Evolutionary conservation across 1,140 invertebrate genomes (phyloP).

Genomic region (Semibalanus balanoides): DNA sequence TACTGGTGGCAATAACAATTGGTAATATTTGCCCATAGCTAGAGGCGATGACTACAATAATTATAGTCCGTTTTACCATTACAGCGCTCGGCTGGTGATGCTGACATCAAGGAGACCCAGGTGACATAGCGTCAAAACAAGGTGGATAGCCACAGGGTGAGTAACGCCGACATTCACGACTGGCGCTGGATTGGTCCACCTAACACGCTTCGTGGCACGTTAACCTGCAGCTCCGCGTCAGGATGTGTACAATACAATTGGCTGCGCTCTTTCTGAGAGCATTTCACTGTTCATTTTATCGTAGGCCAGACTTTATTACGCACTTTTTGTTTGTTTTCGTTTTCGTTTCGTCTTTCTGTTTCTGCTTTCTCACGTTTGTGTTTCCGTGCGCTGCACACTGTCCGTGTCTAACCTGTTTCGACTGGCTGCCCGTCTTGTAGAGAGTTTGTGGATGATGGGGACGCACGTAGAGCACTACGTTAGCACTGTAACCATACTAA

Average conservation of each 20-base stretch:
- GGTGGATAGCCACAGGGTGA: neutral
- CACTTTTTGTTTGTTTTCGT: neutral
- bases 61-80: too few relatives aligned
- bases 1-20: too few relatives aligned
- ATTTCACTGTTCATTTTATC: too few relatives aligned
- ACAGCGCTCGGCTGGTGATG: neutral
- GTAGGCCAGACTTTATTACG: too few relatives aligned
- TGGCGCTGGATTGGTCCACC: too few relatives aligned
- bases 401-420: neutral
- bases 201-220: too few relatives aligned
- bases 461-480: slow-evolving; percentile 18
- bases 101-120: neutral
- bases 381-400: neutral
- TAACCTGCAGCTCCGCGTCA: too few relatives aligned
- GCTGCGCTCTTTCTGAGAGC: too few relatives aligned
- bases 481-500: slow-evolving; percentile 15
- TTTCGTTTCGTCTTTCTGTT: neutral
- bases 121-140: neutral
- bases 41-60: too few relatives aligned
- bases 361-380: neutral
- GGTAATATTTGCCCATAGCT: too few relatives aligned
- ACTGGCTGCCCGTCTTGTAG: slow-evolving; percentile 12
- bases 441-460: slow-evolving; percentile 15
- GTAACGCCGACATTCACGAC: too few relatives aligned
- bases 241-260: too few relatives aligned